Evolutionary conservation across 2,113 vertebrate genomes (phyloP), one percentile per base, ranked within the genome.

Genomic region (Chlorodrepanis virens): DNA sequence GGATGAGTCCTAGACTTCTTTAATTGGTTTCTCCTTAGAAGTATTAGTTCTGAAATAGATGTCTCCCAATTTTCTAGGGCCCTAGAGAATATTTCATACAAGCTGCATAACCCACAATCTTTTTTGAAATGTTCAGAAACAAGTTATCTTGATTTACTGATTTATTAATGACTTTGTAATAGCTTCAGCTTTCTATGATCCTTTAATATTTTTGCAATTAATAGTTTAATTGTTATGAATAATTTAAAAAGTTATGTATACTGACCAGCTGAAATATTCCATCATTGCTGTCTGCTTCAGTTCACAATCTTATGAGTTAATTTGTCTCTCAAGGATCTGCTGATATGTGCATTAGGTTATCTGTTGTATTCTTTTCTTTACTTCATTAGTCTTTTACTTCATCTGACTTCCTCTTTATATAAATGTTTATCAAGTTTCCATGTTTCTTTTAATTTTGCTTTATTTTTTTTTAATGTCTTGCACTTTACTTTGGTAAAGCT

Each of bases 31-130:
- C 11, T 77, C 6, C 17, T 85, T 70, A 63, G 25, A 87, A 57
- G 6, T 82, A 8, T 70, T 53, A 33, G 2, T 6, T 82, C 18
- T 1, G 6, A 68, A 80, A 60, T 5, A 86, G 23, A 24, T 52
- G 6, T 2, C 5, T 64, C 4, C 2, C 12, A 24, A 7, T 33
- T 75, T 53, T 42, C 21, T 29, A 60, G 29, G 29, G 22, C 21
- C 68, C 31, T 14, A 65, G n/a, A 40, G n/a, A 1, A 3, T 31
- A 40, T 64, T 68, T 52, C 50, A 79, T 75, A 59, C 8, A 78
- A 82, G 2, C 18, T 3, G 0, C 19, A 14, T 33, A 27, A 71
- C 33, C 7, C 31, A 56, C 10, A 60, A 33, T 4, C 0, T 6
- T 57, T 68, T 89, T 56, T 50, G 11, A 6, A 47, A 60, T 69